Evolutionary conservation across 2,797 vertebrate species (phyloP), one percentile per base, ranked within the genome.

Genomic region (Presbytis comata): DNA sequence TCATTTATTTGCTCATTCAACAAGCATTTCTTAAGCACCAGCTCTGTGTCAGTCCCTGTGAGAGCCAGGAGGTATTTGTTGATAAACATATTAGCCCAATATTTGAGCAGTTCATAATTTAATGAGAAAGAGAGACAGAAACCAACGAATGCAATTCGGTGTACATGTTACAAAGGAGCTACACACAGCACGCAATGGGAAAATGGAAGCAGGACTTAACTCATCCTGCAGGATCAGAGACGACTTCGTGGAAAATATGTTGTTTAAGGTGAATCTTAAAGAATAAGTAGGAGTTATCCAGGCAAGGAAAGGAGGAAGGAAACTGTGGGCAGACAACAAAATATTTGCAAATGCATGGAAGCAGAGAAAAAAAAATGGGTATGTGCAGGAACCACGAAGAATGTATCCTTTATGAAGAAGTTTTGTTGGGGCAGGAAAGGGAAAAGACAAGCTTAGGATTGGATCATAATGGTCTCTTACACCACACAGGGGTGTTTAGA

Each of bases 301-400:
- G 78, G 74, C 50, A 59, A 76, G 59, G 16, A 95, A 76, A 89
- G 72, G 57, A 95, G 91, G 84, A 96, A 90, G 76, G 78, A 93
- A 85, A 89, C 24, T 85, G 84, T 55, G 64, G n/a, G 48, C 78
- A 95, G 64, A 96, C 48, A 91, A 96, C 91, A 86, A 74, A 94
- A 78, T 72, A 33, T 67, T n/a, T 64, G 55, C 53, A 75, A n/a
- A 86, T 9, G 2, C 48, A 22, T 39, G 19, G 9, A 72, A 36
- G 21, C 21, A 67, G 30, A 67, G 30, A 4, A 22, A 72, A 72
- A 70, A 72, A 72, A 72, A 36, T 39, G 6, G 67, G 16, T 72
- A 36, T 1, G 4, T 72, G 67, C n/a, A 39, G 67, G n/a, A 72
- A 33, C 8, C 19, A 72, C 2, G 2, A 36, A 39, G 30, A 81